Base-by-base conservation (phyloP, 2,113 vertebrate species). In the Mus musculus region DNA sequence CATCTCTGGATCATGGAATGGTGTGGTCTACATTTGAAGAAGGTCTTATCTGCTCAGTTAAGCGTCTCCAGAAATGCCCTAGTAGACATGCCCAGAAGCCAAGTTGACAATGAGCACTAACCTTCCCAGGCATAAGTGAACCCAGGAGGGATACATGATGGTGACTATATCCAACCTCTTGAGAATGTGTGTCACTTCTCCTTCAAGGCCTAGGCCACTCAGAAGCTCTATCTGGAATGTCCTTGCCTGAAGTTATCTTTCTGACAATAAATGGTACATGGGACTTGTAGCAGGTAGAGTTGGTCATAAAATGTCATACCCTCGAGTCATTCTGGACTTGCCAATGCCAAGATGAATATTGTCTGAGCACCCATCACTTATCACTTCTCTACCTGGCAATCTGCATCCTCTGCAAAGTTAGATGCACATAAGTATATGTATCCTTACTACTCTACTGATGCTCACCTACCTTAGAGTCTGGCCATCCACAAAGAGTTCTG, bases 241-340 rank as follows among this genome's bases (percentile, higher is more conserved):
- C 8, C 71, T 90, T 88, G 14, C 42, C 24, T 65, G 42, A 54
- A 36, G 17, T 19, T 24, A 19, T 42, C 30, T 80, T 88, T 90
- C 69, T 61, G 14, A n/a, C 82, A 52, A 61, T 30, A 59, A 39
- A 6, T 12, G 26, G 39, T 30, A 10, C 46, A 63, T n/a, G 36
- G 22, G 3, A 77, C 46, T 39, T 7, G 5, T 52, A 14, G 71
- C 61, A n/a, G 39, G 71, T 54, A n/a, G 39, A 6, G 56, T 54
- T 6, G 6, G 6, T 56, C 2, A 0, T 11, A 69, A 7, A 14
- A 39, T 54, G 42, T 39, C 2, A 22, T 16, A 0, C 26, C 67
- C 49, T 12, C 69, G 22, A 17, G 11, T 59, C 56, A 2, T 36
- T 9, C 65, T 20, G 39, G 54, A 33, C 7, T 72, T 10, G 10